Conservation (phyloP, 2,797 vertebrate species). For the Etheostoma nigrum region DNA sequence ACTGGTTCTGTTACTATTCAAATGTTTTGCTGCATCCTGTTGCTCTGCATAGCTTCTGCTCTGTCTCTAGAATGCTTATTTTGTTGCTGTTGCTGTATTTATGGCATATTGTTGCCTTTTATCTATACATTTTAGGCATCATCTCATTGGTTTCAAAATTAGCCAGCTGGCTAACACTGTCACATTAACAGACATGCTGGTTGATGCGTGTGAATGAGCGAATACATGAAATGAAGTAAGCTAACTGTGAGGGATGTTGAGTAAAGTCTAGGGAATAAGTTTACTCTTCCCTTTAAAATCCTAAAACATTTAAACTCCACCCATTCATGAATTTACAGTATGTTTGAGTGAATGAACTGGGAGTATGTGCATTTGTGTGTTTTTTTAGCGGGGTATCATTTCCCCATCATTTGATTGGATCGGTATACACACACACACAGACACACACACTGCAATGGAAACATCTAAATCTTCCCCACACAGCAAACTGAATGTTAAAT, state of each 20-base stretch:
- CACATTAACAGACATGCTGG: not conserved
- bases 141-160: not conserved
- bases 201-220: not conserved
- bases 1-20: not conserved
- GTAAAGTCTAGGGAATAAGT: not conserved
- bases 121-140: no score
- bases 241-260: not conserved
- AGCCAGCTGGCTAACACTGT: not conserved
- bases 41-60: not conserved
- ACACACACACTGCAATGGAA: not conserved
- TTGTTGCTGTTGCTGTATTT: no score
- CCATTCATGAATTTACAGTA: slow-evolving; percentile 26
- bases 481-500: slow-evolving; percentile 14
- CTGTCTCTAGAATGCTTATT: no score
- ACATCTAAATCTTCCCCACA: slow-evolving; percentile 8
- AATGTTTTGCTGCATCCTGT: not conserved
- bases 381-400: not conserved
- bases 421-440: slow-evolving; percentile 36
- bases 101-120: no score
- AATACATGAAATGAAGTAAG: not conserved
- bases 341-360: slow-evolving; percentile 13
- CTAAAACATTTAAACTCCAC: slow-evolving; percentile 5
- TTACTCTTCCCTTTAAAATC: not conserved
- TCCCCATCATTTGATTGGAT: slow-evolving; percentile 56
- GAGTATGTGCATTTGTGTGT: not conserved